phyloP scores from a whole-genome alignment of 2,113 vertebrate genomes.

The Eonycteris spelaea region DNA sequence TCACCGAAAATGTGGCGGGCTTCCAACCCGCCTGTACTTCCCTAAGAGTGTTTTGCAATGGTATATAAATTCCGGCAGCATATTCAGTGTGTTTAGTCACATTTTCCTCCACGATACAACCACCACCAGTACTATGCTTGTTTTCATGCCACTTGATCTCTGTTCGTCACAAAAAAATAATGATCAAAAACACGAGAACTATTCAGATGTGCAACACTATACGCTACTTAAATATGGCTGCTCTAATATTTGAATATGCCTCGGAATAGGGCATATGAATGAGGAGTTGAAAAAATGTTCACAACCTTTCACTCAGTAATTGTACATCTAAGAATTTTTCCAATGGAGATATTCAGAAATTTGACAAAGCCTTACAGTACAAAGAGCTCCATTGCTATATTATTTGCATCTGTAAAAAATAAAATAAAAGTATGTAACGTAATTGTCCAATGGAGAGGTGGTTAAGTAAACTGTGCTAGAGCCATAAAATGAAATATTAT shows the following conservation, averaged over 20 bases:
- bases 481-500: background rate
- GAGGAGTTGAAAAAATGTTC: background rate
- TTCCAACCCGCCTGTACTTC: background rate
- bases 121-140: background rate
- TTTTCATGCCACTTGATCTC: background rate
- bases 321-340: background rate
- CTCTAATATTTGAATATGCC: background rate
- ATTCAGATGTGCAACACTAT: background rate
- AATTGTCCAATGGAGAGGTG: background rate
- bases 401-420: background rate
- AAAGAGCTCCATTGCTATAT: background rate
- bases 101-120: background rate
- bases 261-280: background rate
- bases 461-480: background rate
- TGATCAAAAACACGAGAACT: background rate
- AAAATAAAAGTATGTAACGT: background rate
- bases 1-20: background rate
- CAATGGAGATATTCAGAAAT: conserved; percentile 1
- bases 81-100: background rate
- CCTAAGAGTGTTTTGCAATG: background rate
- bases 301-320: background rate
- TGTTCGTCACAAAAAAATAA: background rate
- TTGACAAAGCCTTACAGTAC: background rate
- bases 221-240: background rate
- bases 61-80: background rate